Base-by-base conservation (phyloP, 2,113 vertebrate genomes). In the Eublepharis macularius region DNA sequence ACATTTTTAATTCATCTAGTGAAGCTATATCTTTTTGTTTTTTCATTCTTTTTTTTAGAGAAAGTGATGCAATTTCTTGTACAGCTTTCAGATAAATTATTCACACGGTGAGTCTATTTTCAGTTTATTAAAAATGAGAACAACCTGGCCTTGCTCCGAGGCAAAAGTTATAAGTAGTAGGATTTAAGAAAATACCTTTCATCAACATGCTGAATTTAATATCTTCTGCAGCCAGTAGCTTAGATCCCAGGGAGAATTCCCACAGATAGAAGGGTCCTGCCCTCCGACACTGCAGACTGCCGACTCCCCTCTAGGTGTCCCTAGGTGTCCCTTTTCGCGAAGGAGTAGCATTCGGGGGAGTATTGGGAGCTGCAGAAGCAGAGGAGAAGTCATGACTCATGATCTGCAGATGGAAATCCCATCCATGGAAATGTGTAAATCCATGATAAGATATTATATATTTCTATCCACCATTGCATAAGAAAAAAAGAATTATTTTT, bases 51-150 rank as follows among this genome's bases (percentile, higher is more conserved):
- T 76, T 4, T 85, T 93, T 94, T 94, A 99, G 99, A 99, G 91
- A 97, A 94, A 1, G 99, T 99, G 90, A 98, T 97, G 95, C 95
- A 95, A 66, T 99, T 99, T 93, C 96, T 99, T 73, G 96, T 98
- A 93, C 95, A 98, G 88, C 95, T 99, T 84, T 99, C 99, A 77
- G 96, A 98, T 85, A 98, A 96, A 89, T 96, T 99, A 82, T 95
- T 95, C 65, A 96, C 98, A 94, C 98, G 97, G 99, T 99, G 94
- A 47, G 92, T 92, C 39, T 86, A 78, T 51, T 89, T 87, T 90
- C 41, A 79, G 34, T 76, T 83, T 86, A 47, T 80, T 72, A 12
- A 89, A 3, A 11, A 24, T 51, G 45, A 49, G 2, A 78, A 57
- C 41, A 63, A 65, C 49, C 68, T 17, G 4, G 34, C n/a, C 75